Percentiles rank a stretch among this genome's conserved stretches.
Conservation (phyloP, 2,888 invertebrate species). For the Carterocephalus palaemon region DNA sequence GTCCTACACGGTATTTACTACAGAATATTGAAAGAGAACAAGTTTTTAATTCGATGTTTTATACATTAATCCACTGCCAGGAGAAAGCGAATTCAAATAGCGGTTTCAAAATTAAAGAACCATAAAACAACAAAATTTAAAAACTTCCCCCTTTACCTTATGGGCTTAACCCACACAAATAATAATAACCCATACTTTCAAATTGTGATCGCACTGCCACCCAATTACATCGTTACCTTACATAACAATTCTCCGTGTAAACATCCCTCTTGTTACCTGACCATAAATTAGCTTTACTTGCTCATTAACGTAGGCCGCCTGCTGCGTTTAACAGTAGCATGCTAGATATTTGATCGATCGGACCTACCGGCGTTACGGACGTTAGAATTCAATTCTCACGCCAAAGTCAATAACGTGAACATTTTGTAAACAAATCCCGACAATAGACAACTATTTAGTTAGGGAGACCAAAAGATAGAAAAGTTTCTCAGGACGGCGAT, state of each 20-base stretch:
- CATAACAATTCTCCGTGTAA: slow-evolving; percentile 12
- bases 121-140: no score
- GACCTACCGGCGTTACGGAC: slow-evolving; percentile 72
- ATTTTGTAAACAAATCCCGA: slow-evolving; percentile 70
- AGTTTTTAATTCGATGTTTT: slow-evolving; percentile 35
- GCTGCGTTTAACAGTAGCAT: slow-evolving; percentile 61
- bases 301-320: slow-evolving; percentile 35
- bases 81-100: no score
- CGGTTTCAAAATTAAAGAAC: no score
- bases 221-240: slow-evolving; percentile 1
- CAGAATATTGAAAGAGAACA: neutral
- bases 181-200: no score
- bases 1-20: neutral
- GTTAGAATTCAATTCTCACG: slow-evolving; percentile 75
- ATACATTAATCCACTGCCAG: no score
- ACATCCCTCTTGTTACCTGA: slow-evolving; percentile 15
- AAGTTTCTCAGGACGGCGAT: neutral
- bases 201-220: slow-evolving; percentile 12
- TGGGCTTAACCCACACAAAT: no score
- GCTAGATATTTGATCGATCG: slow-evolving; percentile 61
- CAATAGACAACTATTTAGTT: slow-evolving; percentile 51
- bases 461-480: neutral
- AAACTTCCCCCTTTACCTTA: no score
- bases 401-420: slow-evolving; percentile 69
- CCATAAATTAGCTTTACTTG: slow-evolving; percentile 27